phyloP scores from a whole-genome alignment of 1,140 invertebrate genomes.

The Drosophila mayri region DNA sequence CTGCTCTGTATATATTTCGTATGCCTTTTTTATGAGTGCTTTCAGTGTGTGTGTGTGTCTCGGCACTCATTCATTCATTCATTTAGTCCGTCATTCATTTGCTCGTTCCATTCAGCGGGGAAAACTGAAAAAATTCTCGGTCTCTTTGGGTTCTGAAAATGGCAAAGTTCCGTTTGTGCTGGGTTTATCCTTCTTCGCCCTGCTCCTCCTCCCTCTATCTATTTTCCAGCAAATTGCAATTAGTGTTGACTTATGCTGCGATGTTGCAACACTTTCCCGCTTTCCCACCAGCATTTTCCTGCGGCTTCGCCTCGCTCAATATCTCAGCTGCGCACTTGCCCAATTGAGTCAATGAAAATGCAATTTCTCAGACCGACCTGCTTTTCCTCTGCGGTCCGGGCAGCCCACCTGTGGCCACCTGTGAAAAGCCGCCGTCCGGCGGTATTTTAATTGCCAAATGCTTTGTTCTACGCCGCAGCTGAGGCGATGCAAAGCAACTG shows the following conservation, averaged over 20 bases:
- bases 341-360: conserved; percentile 43
- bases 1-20: neutral
- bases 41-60: neutral
- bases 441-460: conserved; percentile 71
- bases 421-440: conserved; percentile 31
- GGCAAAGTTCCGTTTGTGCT: conserved; percentile 20
- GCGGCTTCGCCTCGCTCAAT: conserved; percentile 36
- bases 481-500: conserved; percentile 19
- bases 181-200: conserved; percentile 4
- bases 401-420: conserved; percentile 37
- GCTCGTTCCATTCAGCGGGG: conserved; percentile 49
- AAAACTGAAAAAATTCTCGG: conserved; percentile 33
- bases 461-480: conserved; percentile 61
- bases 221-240: conserved; percentile 76
- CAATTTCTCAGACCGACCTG: conserved; percentile 28
- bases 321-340: conserved; percentile 17
- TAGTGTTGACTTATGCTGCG: conserved; percentile 80
- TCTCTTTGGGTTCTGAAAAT: conserved; percentile 34
- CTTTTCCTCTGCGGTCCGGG: conserved; percentile 4
- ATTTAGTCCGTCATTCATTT: conserved; percentile 26
- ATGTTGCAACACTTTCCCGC: conserved; percentile 27
- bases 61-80: neutral
- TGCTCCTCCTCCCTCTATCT: neutral
- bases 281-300: conserved; percentile 25
- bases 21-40: neutral